Percentiles rank a stretch among this genome's conserved stretches.
Conservation (phyloP, 2,113 vertebrate species). For the Eptesicus fuscus region DNA sequence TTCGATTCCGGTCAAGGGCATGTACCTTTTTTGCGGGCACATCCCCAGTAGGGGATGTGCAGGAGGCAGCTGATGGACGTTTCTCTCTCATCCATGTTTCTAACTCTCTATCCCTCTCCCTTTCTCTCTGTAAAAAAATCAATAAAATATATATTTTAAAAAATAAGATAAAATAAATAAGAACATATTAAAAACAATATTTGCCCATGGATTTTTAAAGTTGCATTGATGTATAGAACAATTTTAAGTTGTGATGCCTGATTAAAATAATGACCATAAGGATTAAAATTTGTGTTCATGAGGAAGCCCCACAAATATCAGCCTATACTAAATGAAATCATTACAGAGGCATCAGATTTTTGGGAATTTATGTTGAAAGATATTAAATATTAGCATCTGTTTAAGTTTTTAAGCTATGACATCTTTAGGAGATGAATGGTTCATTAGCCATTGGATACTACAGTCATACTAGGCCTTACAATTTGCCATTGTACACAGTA, state of each 20-base stretch:
- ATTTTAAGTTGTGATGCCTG: slow-evolving; percentile 5
- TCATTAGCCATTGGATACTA: not conserved
- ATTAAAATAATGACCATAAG: slow-evolving; percentile 42
- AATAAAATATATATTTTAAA: no score
- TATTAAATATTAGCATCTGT: not conserved
- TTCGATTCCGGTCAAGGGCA: no score
- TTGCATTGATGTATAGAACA: slow-evolving; percentile 33
- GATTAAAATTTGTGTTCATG: not conserved
- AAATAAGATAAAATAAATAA: no score
- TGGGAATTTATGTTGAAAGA: not conserved
- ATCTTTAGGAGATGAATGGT: not conserved
- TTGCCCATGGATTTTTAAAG: slow-evolving; percentile 45
- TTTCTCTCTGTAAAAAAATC: no score
- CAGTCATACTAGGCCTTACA: not conserved
- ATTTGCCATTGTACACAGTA: not conserved
- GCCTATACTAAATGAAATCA: not conserved
- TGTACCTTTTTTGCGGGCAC: no score
- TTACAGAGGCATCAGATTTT: not conserved
- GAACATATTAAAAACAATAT: no score
- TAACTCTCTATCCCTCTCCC: no score
- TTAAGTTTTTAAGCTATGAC: not conserved
- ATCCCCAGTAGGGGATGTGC: no score
- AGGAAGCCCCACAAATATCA: slow-evolving; percentile 6
- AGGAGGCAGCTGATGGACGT: no score
- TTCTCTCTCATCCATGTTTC: no score